Evolutionary conservation across 2,888 invertebrate species (phyloP).

Genomic region (Trisateles emortualis): DNA sequence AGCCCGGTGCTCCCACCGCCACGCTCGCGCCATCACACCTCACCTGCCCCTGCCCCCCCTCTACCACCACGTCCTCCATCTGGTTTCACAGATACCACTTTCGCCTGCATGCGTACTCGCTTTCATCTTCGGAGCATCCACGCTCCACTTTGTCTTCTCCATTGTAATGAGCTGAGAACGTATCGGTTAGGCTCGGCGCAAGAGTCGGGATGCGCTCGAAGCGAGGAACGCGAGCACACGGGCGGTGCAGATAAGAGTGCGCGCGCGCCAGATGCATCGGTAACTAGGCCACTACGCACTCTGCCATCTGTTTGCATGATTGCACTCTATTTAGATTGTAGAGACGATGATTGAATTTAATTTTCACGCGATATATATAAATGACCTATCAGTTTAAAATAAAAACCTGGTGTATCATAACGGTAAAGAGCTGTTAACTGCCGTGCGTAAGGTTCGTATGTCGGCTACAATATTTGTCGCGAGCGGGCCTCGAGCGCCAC

Average conservation of each 20-base stretch:
- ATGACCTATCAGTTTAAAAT: conserved; percentile 46
- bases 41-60: conserved; percentile 53
- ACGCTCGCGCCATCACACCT: conserved; percentile 28
- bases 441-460: conserved; percentile 70
- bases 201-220: conserved; percentile 45
- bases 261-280: conserved; percentile 73
- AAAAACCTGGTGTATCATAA: conserved; percentile 50
- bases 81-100: conserved; percentile 81
- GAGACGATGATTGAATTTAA: conserved; percentile 12
- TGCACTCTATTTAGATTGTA: conserved; percentile 58
- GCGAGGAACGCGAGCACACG: conserved; percentile 48
- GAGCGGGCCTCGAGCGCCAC: conserved; percentile 82
- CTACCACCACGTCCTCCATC: conserved; percentile 61
- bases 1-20: conserved; percentile 45
- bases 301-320: conserved; percentile 72
- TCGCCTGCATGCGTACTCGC: conserved; percentile 72
- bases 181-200: conserved; percentile 25
- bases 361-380: conserved; percentile 25
- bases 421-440: conserved; percentile 60
- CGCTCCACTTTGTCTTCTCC: conserved; percentile 54
- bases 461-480: conserved; percentile 80
- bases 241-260: conserved; percentile 62
- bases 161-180: conserved; percentile 27
- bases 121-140: conserved; percentile 72
- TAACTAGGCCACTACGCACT: conserved; percentile 78